Evolutionary conservation across 1,140 invertebrate genomes (phyloP), one percentile per base, ranked within the genome.

Genomic region (Parapsyche elsis): DNA sequence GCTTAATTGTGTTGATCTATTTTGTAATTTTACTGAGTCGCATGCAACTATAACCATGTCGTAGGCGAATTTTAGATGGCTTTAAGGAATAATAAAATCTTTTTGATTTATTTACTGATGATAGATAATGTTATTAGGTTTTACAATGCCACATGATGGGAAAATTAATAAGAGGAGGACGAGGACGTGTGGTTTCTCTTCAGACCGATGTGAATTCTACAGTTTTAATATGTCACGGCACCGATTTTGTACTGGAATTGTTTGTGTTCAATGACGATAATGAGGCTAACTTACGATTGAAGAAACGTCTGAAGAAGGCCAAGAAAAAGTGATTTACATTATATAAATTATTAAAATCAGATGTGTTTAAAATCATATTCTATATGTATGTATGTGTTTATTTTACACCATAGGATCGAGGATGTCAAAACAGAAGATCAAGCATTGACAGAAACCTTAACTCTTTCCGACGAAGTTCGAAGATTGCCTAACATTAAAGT

Each of bases 211-310:
- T 87, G 7, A 91, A 92, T 64, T 91, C 93, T 81, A 90, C 90
- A 83, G 85, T 97, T 16, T 84, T 99, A 0, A 92, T 92, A 9
- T 97, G 95, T 88, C 93, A 97, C 87, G 96, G 97, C 4, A 94
- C 91, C 24, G 95, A 97, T 84, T 92, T 92, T 80, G 87, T 90
- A 9, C 87, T 99, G 10, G 98, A 99, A 88, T 86, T 97, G 44
- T 99, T 97, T 86, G 89, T 92, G 67, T 92, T 99, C 80, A 92
- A 93, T 83, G 88, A 91, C 0, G 91, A 95, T 14, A 92, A 94
- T 53, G 94, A 97, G 86, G 91, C 95, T 0, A 90, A 92, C 76
- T 84, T 88, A 26, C 91, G 92, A 82, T 88, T 94, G 80, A 88
- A 88, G 10, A 98, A 97, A 89, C 91, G 95, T 71, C 83, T 94